Evolutionary conservation across 2,888 invertebrate genomes (phyloP).

Genomic region (Thyatira batis): DNA sequence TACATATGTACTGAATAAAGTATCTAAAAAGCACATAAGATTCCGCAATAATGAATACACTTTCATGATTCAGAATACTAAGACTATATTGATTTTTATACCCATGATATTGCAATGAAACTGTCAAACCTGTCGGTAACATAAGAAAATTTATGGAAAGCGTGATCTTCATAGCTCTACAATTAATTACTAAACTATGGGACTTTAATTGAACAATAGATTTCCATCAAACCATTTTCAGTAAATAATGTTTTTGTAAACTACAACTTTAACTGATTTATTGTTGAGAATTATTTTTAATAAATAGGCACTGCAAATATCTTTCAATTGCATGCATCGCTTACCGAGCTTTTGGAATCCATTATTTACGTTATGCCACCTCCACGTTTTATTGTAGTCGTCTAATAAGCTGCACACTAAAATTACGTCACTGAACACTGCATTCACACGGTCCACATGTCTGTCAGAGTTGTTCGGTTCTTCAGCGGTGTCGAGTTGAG

Average conservation of each 20-base stretch:
- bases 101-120: too few species aligned
- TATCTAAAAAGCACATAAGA: too few species aligned
- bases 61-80: too few species aligned
- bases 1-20: too few species aligned
- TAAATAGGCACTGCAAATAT: too few species aligned
- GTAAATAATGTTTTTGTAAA: neutral
- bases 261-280: too few species aligned
- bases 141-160: too few species aligned
- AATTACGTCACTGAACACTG: slow-evolving; percentile 78
- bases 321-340: slow-evolving; percentile 41
- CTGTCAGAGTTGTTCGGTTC: slow-evolving; percentile 52
- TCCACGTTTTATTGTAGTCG: slow-evolving; percentile 49
- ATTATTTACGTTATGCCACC: slow-evolving; percentile 60
- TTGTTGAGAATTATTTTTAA: too few species aligned
- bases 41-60: too few species aligned
- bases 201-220: neutral
- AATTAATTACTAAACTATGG: neutral
- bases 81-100: too few species aligned
- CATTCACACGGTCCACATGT: slow-evolving; percentile 78
- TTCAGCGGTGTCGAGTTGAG: slow-evolving; percentile 54
- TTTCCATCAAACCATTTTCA: neutral
- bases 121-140: too few species aligned
- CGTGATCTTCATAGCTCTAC: too few species aligned
- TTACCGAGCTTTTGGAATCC: slow-evolving; percentile 77
- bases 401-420: slow-evolving; percentile 57